A percentile compares a stretch with the other conserved stretches of the same genome.
These are phyloP conservation scores for Philhelius pedissequus DNA, from an alignment of 2,888 invertebrate species.

Conservation along the genomic window DNA sequence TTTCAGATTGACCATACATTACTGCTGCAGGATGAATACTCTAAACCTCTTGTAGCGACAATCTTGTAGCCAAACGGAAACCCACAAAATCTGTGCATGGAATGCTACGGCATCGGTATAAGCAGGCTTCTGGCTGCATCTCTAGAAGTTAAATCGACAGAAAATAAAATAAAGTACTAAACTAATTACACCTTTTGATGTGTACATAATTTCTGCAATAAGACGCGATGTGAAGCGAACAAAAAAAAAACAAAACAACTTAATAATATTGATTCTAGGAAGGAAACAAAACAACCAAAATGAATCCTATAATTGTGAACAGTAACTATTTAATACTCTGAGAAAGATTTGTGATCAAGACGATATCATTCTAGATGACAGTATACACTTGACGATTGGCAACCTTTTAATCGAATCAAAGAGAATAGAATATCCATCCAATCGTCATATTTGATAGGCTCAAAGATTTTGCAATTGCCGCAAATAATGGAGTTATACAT, in stretches of 20 bases:
- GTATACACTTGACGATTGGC: slow-evolving; percentile 89
- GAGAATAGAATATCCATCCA: slow-evolving; percentile 90
- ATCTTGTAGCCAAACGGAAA: slow-evolving; percentile 79
- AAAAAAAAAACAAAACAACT: too few species aligned
- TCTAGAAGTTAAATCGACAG: slow-evolving; percentile 85
- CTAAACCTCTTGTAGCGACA: slow-evolving; percentile 84
- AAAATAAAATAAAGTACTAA: slow-evolving; percentile 89
- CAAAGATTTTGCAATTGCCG: slow-evolving; percentile 79
- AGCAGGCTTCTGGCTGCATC: slow-evolving; percentile 91
- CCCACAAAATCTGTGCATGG: slow-evolving; percentile 85
- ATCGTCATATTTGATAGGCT: slow-evolving; percentile 88
- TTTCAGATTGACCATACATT: slow-evolving; percentile 92
- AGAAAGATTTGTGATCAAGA: slow-evolving; percentile 72
- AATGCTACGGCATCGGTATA: slow-evolving; percentile 96
- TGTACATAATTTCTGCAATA: slow-evolving; percentile 93
- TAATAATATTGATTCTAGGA: slow-evolving; percentile 69
- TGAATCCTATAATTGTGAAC: slow-evolving; percentile 79
- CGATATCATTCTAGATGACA: slow-evolving; percentile 85
- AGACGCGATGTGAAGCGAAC: background rate
- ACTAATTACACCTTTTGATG: slow-evolving; percentile 87
- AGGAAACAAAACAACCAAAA: slow-evolving; percentile 86
- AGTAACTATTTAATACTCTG: slow-evolving; percentile 71
- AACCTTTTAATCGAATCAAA: slow-evolving; percentile 85
- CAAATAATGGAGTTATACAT: slow-evolving; percentile 81
- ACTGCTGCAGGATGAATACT: slow-evolving; percentile 91